These are phyloP conservation scores for Saguinus midas DNA, from an alignment of 2,113 vertebrate genomes.

Conservation along the genomic window DNA sequence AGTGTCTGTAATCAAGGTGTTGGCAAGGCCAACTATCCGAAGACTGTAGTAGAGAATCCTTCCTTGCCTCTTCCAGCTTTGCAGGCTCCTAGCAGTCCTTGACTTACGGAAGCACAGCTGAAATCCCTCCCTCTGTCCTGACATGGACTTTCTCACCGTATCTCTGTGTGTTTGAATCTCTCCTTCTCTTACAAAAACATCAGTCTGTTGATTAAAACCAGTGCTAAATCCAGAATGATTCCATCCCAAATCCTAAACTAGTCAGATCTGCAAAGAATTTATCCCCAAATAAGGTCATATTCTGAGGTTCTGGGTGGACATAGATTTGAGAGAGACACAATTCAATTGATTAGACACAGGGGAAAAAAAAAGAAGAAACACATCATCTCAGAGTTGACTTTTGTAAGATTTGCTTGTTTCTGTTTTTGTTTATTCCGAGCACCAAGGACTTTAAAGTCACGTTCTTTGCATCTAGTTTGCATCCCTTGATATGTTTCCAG, in stretches of 20 bases:
- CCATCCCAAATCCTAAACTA: neutral
- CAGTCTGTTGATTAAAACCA: neutral
- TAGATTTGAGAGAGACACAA: neutral
- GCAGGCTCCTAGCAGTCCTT: neutral
- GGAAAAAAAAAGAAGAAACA: neutral
- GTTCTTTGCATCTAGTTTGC: neutral
- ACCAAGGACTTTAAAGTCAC: neutral
- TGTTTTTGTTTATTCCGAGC: neutral
- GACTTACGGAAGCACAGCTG: rapidly evolving
- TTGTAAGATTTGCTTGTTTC: neutral
- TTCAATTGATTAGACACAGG: neutral
- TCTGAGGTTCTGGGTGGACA: neutral
- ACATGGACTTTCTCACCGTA: neutral
- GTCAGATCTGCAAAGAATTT: neutral
- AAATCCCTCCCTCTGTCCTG: neutral
- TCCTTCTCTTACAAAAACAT: neutral
- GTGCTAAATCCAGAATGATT: neutral
- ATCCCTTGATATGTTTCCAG: neutral
- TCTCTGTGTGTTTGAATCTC: neutral
- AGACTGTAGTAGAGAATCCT: neutral
- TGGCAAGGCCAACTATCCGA: too few species aligned
- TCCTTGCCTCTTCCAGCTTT: rapidly evolving
- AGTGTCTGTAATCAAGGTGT: neutral
- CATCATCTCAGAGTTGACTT: neutral
- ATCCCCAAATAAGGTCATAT: neutral